A percentile compares a stretch with the other conserved stretches of the same genome.
phyloP scores from a whole-genome alignment of 1,140 invertebrate genomes.

The Panagrolaimus sp. region DNA sequence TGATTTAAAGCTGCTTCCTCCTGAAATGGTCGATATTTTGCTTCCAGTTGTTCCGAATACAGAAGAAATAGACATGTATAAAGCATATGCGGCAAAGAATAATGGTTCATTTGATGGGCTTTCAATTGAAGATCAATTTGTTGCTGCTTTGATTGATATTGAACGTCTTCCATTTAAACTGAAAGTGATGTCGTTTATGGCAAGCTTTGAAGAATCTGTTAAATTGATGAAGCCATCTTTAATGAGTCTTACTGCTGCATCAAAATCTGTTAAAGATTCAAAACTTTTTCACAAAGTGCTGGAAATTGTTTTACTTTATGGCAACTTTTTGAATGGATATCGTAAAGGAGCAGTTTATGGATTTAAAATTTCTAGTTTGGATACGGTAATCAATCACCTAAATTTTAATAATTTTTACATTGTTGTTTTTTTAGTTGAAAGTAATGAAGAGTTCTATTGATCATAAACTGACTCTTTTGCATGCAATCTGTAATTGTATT shows the following conservation, averaged over 20 bases:
- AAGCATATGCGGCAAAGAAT: constrained; percentile 80
- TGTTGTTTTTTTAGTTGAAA: constrained; percentile 41
- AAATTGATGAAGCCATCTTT: constrained; percentile 20
- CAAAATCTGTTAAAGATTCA: constrained; percentile 61
- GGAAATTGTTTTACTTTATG: constrained; percentile 82
- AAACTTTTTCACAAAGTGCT: constrained; percentile 57
- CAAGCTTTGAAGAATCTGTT: constrained; percentile 78
- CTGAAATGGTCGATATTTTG: constrained; percentile 88
- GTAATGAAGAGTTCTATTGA: constrained; percentile 53
- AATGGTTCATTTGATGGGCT: constrained; percentile 76
- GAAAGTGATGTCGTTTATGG: constrained; percentile 93
- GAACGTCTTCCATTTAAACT: constrained; percentile 89
- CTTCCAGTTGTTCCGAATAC: constrained; percentile 91
- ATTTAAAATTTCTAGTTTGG: constrained; percentile 87
- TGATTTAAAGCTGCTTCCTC: constrained; percentile 80
- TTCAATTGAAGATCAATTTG: constrained; percentile 87
- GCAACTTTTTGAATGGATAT: constrained; percentile 94
- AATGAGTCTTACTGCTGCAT: constrained; percentile 50
- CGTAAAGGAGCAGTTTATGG: constrained; percentile 78
- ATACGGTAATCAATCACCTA: constrained; percentile 19
- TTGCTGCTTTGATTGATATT: constrained; percentile 70
- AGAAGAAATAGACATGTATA: constrained; percentile 79
- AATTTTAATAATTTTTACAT: not conserved
- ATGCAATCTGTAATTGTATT: constrained; percentile 50
- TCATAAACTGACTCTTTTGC: constrained; percentile 48